Evolutionary conservation across 2,888 invertebrate genomes (phyloP), one percentile per base, ranked within the genome.

Genomic region (Smittia sp.): DNA sequence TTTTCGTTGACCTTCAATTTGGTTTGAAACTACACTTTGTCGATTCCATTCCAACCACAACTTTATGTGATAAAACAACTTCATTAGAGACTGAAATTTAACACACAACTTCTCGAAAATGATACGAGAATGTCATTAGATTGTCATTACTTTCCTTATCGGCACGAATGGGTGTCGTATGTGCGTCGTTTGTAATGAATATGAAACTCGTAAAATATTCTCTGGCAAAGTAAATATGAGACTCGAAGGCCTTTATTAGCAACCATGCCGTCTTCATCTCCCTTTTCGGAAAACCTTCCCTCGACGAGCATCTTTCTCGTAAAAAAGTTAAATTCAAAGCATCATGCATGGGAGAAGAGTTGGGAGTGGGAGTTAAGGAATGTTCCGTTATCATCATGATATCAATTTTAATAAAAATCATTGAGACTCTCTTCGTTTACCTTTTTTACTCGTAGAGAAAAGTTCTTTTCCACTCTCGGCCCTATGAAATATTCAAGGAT

Each of bases 401-500:
- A 69, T 69, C 69, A 69, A 69, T 69, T 69, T 69, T 52, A 69
- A 69, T 69, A 69, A 69, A 69, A 69, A 69, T 54, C 52, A 69
- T 52, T 24, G 15, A 46, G 15, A 46, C 46, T 46, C 15, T 46
- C 46, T 46, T 46, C 46, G 15, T 46, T 46, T 69, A 52, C 52
- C 69, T 69, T 69, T 67, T 68, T 68, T 68, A 25, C 24, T 20
- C 68, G 27, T 20, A 22, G 20, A 20, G 39, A 32, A 66, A 38
- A 66, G 20, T 38, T 38, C 38, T 66, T 25, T 20, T 38, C 4
- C 46, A 46, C 25, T 68, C 68, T 46, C 52, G 18, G 32, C 32
- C 32, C 32, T 15, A 46, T 58, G 22, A 58, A 58, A 58, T n/a
- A n/a, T 18, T 58, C 58, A 58, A 20, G 18, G 7, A n/a, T 22